phyloP scores from a whole-genome alignment of 2,113 vertebrate genomes.

The Pelodiscus sinensis region DNA sequence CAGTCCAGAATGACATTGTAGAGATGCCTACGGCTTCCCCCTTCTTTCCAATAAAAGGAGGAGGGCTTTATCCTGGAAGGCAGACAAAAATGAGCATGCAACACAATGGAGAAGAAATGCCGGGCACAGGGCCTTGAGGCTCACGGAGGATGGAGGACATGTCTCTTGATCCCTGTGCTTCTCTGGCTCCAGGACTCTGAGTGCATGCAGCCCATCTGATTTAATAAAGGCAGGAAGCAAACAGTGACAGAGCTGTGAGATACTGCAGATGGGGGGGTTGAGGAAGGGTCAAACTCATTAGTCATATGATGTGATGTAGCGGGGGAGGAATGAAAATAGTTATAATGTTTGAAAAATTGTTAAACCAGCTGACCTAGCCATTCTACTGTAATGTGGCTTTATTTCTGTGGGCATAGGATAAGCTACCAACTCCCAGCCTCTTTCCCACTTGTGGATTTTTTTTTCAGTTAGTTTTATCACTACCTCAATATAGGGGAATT shows the following conservation, averaged over 20 bases:
- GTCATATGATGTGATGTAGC: slow-evolving; percentile 54
- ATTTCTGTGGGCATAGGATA: not conserved
- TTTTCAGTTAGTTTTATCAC: not conserved
- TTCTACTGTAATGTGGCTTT: slow-evolving; percentile 15
- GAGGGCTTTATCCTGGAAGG: slow-evolving; percentile 14
- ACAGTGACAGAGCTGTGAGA: slow-evolving; percentile 57
- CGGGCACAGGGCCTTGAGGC: slow-evolving; percentile 15
- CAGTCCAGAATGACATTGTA: not conserved
- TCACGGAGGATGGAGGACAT: not conserved
- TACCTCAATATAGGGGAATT: not conserved
- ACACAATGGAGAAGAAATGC: slow-evolving; percentile 18
- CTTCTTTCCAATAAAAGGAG: not conserved
- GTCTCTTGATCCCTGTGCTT: slow-evolving; percentile 51
- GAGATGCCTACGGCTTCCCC: not conserved
- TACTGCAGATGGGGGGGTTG: slow-evolving; percentile 63
- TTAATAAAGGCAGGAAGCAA: slow-evolving; percentile 66
- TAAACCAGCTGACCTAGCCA: slow-evolving; percentile 10
- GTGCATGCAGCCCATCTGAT: slow-evolving; percentile 64
- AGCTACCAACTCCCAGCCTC: slow-evolving; percentile 21
- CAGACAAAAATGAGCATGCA: slow-evolving; percentile 31
- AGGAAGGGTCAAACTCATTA: slow-evolving; percentile 70
- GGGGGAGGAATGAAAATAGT: slow-evolving; percentile 32
- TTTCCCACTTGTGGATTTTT: slow-evolving; percentile 22
- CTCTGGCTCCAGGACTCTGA: slow-evolving; percentile 38
- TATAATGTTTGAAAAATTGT: not conserved